Conservation (phyloP, 2,888 invertebrate genomes). For the Lathronympha strigana region DNA sequence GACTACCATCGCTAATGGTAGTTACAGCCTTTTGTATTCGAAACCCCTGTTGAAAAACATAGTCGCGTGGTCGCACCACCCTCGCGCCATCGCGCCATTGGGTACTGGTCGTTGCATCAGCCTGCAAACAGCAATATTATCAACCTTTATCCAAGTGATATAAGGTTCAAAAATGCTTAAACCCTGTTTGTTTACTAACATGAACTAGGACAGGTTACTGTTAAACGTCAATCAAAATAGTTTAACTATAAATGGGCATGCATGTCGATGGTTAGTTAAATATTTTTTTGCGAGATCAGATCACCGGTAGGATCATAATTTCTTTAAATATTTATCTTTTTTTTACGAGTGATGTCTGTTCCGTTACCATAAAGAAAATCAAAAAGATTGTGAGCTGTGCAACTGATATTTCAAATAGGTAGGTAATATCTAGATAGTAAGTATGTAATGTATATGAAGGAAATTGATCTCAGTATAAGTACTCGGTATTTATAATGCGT, state of each 20-base stretch:
- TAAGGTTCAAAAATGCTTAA: not conserved
- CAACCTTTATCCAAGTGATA: not conserved
- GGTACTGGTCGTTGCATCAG: constrained; percentile 3
- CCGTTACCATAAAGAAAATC: no score
- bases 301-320: not conserved
- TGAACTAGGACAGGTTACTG: not conserved
- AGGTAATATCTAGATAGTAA: no score
- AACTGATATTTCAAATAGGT: no score
- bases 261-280: not conserved
- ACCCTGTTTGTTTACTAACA: not conserved
- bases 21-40: not conserved
- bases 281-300: not conserved
- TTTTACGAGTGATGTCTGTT: no score
- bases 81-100: not conserved
- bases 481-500: no score
- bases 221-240: constrained; percentile 2
- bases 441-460: no score
- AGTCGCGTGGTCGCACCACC: constrained; percentile 4
- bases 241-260: constrained; percentile 7
- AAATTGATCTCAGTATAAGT: no score
- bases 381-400: no score
- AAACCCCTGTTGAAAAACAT: not conserved
- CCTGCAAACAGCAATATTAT: not conserved
- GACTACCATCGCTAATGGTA: not conserved
- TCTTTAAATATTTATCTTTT: not conserved